Evolutionary conservation across 2,113 vertebrate species (phyloP).

Genomic region (Phalacrocorax carbo): DNA sequence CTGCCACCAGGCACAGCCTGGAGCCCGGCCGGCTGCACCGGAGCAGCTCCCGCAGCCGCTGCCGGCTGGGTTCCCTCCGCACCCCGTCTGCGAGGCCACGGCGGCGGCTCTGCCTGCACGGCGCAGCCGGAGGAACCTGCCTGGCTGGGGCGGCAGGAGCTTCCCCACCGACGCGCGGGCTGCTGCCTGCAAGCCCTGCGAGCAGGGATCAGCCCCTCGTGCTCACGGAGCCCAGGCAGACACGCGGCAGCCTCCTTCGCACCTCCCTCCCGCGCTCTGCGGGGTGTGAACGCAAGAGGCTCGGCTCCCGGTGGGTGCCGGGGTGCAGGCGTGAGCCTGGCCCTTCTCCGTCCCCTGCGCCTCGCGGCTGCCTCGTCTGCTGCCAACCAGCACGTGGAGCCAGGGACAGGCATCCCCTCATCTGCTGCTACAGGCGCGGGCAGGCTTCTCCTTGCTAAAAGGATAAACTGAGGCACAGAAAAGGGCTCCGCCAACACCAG

Average conservation of each 20-base stretch:
- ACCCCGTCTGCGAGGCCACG: background rate
- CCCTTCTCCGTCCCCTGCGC: background rate
- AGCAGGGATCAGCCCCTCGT: background rate
- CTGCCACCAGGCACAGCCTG: background rate
- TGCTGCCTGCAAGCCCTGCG: background rate
- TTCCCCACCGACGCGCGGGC: background rate
- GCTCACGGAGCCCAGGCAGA: background rate
- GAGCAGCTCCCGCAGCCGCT: background rate
- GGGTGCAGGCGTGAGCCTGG: accelerated
- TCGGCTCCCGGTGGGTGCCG: accelerated
- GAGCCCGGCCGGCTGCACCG: background rate
- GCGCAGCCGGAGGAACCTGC: background rate
- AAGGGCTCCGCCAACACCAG: background rate
- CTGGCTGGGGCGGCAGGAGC: background rate
- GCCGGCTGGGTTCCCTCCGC: background rate
- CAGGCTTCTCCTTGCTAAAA: background rate
- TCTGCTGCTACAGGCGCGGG: background rate
- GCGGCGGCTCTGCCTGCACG: accelerated
- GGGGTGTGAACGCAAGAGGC: accelerated
- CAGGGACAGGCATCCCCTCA: background rate
- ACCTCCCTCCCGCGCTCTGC: background rate
- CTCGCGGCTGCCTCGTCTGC: background rate
- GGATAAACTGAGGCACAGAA: background rate
- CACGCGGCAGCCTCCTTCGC: accelerated
- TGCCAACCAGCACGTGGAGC: accelerated